Evolutionary conservation across 2,888 invertebrate genomes (phyloP).

Genomic region (Idaea dimidiata): DNA sequence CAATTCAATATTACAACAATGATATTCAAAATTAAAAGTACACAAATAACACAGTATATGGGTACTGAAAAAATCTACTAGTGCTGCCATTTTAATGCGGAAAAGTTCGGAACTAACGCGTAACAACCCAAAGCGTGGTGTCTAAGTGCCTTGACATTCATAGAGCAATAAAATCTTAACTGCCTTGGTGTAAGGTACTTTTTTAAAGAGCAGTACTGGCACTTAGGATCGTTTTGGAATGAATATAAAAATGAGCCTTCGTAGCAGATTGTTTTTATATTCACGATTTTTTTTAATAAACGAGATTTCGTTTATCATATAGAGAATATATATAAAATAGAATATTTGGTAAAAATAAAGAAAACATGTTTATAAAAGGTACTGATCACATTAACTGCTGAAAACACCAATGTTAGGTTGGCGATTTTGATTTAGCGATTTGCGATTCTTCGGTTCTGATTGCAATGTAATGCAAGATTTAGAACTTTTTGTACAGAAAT

Average conservation of each 20-base stretch:
- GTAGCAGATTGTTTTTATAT: neutral
- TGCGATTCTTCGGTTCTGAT: no score
- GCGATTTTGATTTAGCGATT: no score
- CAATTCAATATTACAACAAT: neutral
- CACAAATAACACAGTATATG: neutral
- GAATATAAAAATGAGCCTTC: neutral
- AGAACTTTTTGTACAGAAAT: no score
- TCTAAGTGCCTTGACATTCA: conserved; percentile 18
- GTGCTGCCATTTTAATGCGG: conserved; percentile 54
- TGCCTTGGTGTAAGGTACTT: conserved; percentile 40
- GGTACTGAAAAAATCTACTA: neutral
- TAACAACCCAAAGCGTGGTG: neutral
- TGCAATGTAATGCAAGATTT: no score
- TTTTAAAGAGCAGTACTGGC: conserved; percentile 38
- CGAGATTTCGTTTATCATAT: no score
- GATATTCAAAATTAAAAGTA: neutral
- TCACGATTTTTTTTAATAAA: no score
- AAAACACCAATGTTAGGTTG: no score
- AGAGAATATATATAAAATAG: no score
- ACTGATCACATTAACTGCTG: no score
- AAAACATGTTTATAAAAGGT: no score
- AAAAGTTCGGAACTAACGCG: conserved; percentile 52
- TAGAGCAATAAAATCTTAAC: conserved; percentile 55
- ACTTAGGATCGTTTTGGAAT: conserved; percentile 41
- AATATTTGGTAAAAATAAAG: no score